Evolutionary conservation across 2,797 vertebrate genomes (phyloP).

Genomic region (Cetoscarus ocellatus): DNA sequence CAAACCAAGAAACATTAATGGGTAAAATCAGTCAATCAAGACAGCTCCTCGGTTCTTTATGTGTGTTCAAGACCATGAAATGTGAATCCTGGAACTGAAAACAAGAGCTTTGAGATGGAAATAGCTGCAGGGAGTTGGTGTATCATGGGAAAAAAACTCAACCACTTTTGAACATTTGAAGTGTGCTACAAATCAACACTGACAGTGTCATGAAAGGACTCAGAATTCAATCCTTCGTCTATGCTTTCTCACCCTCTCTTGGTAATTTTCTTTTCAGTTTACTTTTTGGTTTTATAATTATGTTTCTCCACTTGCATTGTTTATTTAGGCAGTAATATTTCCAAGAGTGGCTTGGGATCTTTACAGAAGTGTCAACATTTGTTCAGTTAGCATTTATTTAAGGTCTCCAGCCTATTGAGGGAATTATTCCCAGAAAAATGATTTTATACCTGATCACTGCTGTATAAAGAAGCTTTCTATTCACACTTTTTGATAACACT

Average conservation of each 20-base stretch:
- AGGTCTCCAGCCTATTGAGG: too few relatives aligned
- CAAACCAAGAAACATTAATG: conserved; percentile 28
- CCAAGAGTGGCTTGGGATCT: background rate
- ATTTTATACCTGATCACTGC: too few relatives aligned
- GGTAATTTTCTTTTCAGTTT: conserved; percentile 2
- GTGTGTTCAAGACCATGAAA: conserved; percentile 20
- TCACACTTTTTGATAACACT: too few relatives aligned
- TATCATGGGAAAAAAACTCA: conserved; percentile 33
- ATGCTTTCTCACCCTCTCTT: conserved; percentile 1
- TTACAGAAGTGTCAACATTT: background rate
- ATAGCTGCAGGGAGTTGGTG: conserved; percentile 18
- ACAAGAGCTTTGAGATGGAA: conserved; percentile 45
- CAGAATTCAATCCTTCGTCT: conserved; percentile 8
- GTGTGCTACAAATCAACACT: conserved; percentile 13
- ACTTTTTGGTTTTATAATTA: background rate
- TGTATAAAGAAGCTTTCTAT: too few relatives aligned
- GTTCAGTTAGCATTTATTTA: background rate
- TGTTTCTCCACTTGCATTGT: conserved; percentile 14
- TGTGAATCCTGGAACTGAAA: conserved; percentile 42
- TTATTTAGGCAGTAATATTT: conserved; percentile 2
- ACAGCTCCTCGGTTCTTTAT: conserved; percentile 54
- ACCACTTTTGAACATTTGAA: background rate
- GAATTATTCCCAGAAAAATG: too few relatives aligned
- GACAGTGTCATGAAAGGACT: conserved; percentile 20
- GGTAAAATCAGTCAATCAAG: conserved; percentile 24